Conservation (phyloP, 2,888 invertebrate genomes). For the Parascotia fuliginaria region DNA sequence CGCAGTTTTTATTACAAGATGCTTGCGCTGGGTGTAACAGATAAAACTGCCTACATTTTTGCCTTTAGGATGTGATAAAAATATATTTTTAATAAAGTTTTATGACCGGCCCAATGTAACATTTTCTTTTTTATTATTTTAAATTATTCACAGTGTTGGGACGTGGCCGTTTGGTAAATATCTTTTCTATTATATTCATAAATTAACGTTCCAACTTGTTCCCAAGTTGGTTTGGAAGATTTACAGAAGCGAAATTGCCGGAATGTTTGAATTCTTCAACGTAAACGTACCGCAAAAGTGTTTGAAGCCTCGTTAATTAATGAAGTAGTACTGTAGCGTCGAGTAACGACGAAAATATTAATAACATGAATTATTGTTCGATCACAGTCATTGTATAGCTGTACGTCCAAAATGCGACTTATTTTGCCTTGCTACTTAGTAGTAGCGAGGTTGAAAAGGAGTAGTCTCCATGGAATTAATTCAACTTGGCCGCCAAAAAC, state of each 20-base stretch:
- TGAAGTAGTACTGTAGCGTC: constrained; percentile 62
- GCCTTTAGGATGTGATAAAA: constrained; percentile 35
- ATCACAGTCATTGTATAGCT: constrained; percentile 35
- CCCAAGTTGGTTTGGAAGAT: constrained; percentile 33
- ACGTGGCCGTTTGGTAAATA: constrained; percentile 29
- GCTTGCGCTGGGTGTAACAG: constrained; percentile 10
- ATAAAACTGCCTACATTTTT: constrained; percentile 15
- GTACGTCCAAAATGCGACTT: constrained; percentile 5
- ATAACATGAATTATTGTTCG: constrained; percentile 61
- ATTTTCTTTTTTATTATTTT: constrained; percentile 39
- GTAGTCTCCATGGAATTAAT: constrained; percentile 4
- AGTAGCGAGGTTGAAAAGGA: too few relatives aligned
- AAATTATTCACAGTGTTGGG: constrained; percentile 36
- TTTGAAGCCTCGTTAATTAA: constrained; percentile 72
- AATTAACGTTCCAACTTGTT: constrained; percentile 32
- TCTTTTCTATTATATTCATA: constrained; percentile 24
- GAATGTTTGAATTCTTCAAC: constrained; percentile 64
- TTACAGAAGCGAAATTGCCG: constrained; percentile 54
- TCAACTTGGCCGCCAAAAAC: neutral
- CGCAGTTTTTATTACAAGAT: constrained; percentile 17
- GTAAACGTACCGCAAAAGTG: constrained; percentile 61
- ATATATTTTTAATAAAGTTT: constrained; percentile 46
- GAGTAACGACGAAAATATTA: constrained; percentile 69
- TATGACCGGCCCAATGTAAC: constrained; percentile 24
- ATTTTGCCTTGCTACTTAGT: constrained; percentile 3